Conservation (phyloP, 2,797 vertebrate genomes). For the Anableps anableps region DNA sequence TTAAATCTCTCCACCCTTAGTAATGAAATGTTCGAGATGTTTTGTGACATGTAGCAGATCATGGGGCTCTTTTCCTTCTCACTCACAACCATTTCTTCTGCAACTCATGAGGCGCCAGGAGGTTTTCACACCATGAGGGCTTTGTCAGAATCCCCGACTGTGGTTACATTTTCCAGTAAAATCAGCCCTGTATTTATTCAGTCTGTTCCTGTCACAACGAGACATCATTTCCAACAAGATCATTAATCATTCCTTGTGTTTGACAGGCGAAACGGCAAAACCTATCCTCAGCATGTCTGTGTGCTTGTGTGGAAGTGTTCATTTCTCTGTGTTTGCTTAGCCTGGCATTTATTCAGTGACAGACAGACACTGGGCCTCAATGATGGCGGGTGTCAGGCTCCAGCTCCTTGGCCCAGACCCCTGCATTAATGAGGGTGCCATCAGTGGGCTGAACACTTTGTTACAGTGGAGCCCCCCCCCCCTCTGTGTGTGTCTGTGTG, state of each 20-base stretch:
- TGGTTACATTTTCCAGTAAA: slow-evolving; percentile 8
- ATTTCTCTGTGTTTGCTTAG: slow-evolving; percentile 67
- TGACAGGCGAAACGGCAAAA: slow-evolving; percentile 65
- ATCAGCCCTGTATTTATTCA: slow-evolving; percentile 23
- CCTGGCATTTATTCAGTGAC: slow-evolving; percentile 68
- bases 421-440: slow-evolving; percentile 77
- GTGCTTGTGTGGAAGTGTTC: slow-evolving; percentile 46
- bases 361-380: slow-evolving; percentile 67
- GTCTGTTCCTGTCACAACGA: slow-evolving; percentile 26
- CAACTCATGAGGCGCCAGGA: slow-evolving; percentile 31
- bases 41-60: slow-evolving; percentile 53
- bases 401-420: slow-evolving; percentile 71
- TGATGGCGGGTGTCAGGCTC: slow-evolving; percentile 72
- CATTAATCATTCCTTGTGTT: slow-evolving; percentile 60
- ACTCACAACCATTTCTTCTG: slow-evolving; percentile 34
- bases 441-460: slow-evolving; percentile 72
- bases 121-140: slow-evolving; percentile 40
- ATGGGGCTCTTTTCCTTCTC: slow-evolving; percentile 43
- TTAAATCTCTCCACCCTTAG: neutral
- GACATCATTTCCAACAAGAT: slow-evolving; percentile 43
- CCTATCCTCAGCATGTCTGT: slow-evolving; percentile 51
- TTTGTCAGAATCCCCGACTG: slow-evolving; percentile 41
- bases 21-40: slow-evolving; percentile 44
- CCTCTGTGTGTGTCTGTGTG: slow-evolving; percentile 27
- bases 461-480: slow-evolving; percentile 59